Conservation (phyloP, 2,797 vertebrate species). For the Myotis findleyi region DNA sequence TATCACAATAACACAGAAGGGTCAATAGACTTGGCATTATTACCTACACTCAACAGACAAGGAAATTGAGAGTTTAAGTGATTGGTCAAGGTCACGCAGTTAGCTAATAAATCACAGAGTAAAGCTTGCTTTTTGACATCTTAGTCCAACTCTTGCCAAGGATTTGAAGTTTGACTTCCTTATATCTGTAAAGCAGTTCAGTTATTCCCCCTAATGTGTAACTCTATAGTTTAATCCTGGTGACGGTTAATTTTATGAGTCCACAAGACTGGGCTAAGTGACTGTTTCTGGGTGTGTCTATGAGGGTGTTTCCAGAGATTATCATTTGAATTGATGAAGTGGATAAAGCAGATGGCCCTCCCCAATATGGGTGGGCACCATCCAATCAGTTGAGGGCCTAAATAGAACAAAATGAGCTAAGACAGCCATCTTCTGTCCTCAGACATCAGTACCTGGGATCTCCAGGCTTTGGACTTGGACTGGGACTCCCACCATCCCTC, state of each 20-base stretch:
- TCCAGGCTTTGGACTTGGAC: neutral
- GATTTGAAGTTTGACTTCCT: constrained; percentile 7
- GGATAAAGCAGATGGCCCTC: neutral
- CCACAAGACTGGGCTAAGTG: neutral
- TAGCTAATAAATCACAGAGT: constrained; percentile 59
- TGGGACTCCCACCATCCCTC: neutral
- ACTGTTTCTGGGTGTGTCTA: neutral
- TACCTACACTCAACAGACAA: constrained; percentile 61
- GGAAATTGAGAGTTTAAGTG: constrained; percentile 66
- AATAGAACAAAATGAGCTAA: neutral
- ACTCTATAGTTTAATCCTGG: neutral
- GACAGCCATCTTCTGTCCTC: neutral
- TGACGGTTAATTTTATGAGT: neutral
- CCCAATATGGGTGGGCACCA: neutral
- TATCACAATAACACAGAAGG: constrained; percentile 60
- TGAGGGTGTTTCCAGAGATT: neutral
- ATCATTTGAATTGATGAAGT: neutral
- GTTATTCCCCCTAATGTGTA: neutral
- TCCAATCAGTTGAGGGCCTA: neutral
- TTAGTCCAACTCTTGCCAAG: constrained; percentile 41
- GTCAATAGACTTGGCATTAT: constrained; percentile 56
- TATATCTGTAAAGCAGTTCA: constrained; percentile 9
- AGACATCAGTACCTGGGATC: neutral
- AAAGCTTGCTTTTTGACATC: constrained; percentile 35
- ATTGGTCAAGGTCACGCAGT: constrained; percentile 55